phyloP scores from a whole-genome alignment of 2,888 invertebrate genomes.

The Lampropteryx suffumata region DNA sequence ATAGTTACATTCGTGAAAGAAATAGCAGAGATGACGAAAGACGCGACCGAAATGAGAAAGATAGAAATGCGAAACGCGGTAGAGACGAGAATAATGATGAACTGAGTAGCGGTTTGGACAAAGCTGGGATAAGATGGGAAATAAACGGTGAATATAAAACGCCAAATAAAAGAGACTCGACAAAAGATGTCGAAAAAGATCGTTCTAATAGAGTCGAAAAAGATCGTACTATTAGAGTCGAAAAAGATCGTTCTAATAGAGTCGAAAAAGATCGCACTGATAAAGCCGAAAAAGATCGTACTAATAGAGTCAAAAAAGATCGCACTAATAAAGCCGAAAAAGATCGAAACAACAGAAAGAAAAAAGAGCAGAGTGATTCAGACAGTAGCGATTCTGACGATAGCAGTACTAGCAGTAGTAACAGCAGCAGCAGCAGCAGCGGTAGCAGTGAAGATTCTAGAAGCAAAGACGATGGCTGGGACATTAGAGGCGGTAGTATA shows the following conservation, averaged over 20 bases:
- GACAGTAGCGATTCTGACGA: slow-evolving; percentile 23
- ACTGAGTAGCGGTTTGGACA: slow-evolving; percentile 25
- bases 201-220: no score
- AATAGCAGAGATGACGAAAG: slow-evolving; percentile 28
- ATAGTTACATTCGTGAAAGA: slow-evolving; percentile 32
- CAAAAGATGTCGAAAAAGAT: slow-evolving; percentile 2
- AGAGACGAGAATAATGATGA: slow-evolving; percentile 15
- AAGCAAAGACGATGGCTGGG: slow-evolving; percentile 43
- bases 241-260: no score
- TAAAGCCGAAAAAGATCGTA: no score
- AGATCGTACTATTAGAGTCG: no score
- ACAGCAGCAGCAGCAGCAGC: slow-evolving; percentile 24
- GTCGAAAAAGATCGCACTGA: no score
- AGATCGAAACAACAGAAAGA: no score
- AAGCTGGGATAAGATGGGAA: slow-evolving; percentile 22
- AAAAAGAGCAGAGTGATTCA: slow-evolving; percentile 18
- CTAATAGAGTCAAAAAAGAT: no score
- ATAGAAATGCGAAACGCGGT: slow-evolving; percentile 9
- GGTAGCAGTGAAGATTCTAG: slow-evolving; percentile 19
- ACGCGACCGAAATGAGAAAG: slow-evolving; percentile 18
- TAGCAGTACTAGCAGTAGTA: slow-evolving; percentile 16
- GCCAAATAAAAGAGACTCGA: slow-evolving; percentile 6
- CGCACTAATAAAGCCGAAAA: no score
- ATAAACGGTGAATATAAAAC: slow-evolving; percentile 22
- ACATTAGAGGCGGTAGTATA: slow-evolving; percentile 41